These are phyloP conservation scores for Zoanthus gigantus DNA, from an alignment of 92 coral and sea anemone species.

Conservation along the genomic window DNA sequence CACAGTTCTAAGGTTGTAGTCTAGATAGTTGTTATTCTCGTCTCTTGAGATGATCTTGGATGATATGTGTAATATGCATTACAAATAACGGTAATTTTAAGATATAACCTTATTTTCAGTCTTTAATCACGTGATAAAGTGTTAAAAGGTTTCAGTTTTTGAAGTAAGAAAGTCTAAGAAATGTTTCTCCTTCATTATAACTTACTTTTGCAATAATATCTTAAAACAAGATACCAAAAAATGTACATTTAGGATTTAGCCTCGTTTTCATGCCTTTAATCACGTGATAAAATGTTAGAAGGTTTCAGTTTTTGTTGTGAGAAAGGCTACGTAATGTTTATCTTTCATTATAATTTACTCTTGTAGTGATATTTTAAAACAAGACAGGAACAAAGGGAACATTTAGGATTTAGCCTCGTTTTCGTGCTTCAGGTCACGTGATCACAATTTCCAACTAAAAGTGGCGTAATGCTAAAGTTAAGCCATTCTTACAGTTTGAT, in stretches of 20 bases:
- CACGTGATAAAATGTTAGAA: slow-evolving; percentile 4
- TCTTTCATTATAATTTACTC: background rate
- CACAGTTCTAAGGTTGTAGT: slow-evolving; percentile 29
- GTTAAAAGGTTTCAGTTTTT: no score
- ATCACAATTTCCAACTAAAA: slow-evolving; percentile 24
- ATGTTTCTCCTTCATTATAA: slow-evolving; percentile 9
- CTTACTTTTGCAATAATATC: background rate
- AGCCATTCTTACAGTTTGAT: slow-evolving; percentile 12
- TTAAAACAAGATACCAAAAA: slow-evolving; percentile 1
- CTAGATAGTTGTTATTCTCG: slow-evolving; percentile 41
- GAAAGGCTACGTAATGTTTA: slow-evolving; percentile 6
- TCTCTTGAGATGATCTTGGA: slow-evolving; percentile 37
- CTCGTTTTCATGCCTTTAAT: no score
- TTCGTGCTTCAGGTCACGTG: slow-evolving; percentile 41
- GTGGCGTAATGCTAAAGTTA: slow-evolving; percentile 31
- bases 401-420: slow-evolving; percentile 15
- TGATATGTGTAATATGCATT: background rate
- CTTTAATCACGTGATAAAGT: background rate
- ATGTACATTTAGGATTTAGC: no score
- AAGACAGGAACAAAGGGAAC: background rate
- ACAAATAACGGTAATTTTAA: background rate
- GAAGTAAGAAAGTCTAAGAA: slow-evolving; percentile 1
- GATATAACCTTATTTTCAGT: background rate
- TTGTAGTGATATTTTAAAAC: no score
- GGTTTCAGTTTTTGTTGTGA: no score